A percentile compares a stretch with the other conserved stretches of the same genome.
Conservation (phyloP, 2,797 vertebrate genomes). For the Eleutherodactylus coqui region DNA sequence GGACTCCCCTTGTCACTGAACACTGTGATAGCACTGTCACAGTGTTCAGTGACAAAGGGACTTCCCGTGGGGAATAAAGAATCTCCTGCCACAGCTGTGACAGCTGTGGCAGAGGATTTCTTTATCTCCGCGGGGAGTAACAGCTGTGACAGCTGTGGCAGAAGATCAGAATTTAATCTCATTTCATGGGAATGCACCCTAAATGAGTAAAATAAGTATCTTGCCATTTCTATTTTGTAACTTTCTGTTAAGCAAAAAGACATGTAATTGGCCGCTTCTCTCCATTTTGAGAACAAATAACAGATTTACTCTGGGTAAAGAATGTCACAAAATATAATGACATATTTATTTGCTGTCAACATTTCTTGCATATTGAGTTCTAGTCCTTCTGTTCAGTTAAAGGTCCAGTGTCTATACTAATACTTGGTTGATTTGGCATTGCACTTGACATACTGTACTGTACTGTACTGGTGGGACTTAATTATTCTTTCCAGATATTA, state of each 20-base stretch:
- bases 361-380: constrained; percentile 38
- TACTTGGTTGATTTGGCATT: constrained; percentile 18
- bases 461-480: constrained; percentile 23
- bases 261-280: not conserved
- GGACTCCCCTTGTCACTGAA: no score
- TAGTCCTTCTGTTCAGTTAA: constrained; percentile 30
- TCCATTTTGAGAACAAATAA: constrained; percentile 43
- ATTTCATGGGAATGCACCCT: no score
- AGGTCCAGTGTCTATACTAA: not conserved
- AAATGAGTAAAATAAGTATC: not conserved
- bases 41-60: no score
- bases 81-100: no score
- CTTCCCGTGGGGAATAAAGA: no score
- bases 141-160: no score
- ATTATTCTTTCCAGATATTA: constrained; percentile 36
- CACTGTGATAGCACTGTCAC: no score
- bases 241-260: not conserved
- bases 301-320: constrained; percentile 27
- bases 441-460: not conserved
- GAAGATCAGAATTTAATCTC: no score
- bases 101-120: no score
- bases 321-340: constrained; percentile 34
- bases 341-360: constrained; percentile 53
- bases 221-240: not conserved
- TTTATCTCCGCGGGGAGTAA: no score